These are phyloP conservation scores for Mizuhopecten yessoensis DNA, from an alignment of 1,140 invertebrate species.

Conservation along the genomic window DNA sequence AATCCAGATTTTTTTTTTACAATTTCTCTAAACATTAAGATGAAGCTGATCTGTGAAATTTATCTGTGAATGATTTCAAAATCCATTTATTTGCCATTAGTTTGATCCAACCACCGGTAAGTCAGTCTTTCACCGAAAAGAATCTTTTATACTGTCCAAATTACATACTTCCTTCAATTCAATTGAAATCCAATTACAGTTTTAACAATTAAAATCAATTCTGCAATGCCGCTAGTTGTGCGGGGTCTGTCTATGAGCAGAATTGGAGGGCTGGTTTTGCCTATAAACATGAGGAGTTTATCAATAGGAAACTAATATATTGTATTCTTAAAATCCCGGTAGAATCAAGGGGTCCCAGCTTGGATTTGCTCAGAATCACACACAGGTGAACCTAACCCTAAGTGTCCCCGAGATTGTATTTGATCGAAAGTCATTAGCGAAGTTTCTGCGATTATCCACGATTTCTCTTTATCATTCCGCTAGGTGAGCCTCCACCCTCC, in stretches of 20 bases:
- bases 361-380: not conserved
- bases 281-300: not conserved
- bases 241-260: too few species aligned
- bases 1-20: too few species aligned
- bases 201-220: slow-evolving; percentile 40
- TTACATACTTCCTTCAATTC: not conserved
- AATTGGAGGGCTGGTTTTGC: not conserved
- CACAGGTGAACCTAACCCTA: not conserved
- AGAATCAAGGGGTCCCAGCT: not conserved
- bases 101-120: too few species aligned
- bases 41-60: too few species aligned
- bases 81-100: not conserved
- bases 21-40: too few species aligned
- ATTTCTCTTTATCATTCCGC: not conserved
- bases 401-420: not conserved
- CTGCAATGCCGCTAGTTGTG: not conserved
- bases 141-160: not conserved
- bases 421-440: slow-evolving; percentile 30
- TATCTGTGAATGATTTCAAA: too few species aligned
- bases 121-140: too few species aligned
- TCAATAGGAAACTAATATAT: not conserved
- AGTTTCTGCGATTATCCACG: not conserved
- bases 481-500: not conserved
- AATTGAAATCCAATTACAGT: slow-evolving; percentile 24
- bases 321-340: not conserved